Evolutionary conservation across 2,113 vertebrate genomes (phyloP).

Genomic region (Scalopus aquaticus): DNA sequence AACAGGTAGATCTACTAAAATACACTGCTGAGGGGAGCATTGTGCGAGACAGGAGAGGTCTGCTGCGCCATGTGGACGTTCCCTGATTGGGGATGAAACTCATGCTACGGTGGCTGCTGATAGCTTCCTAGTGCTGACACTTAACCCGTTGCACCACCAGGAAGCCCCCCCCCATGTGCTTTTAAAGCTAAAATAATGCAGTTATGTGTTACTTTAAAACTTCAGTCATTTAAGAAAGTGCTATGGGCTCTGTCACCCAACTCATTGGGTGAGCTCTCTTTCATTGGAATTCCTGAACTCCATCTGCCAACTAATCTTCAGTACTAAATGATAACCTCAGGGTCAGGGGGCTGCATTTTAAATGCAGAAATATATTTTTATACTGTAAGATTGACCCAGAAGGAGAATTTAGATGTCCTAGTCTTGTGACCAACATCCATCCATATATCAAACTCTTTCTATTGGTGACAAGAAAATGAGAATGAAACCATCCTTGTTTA

Average conservation of each 20-base stretch:
- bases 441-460: background rate
- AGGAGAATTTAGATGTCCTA: background rate
- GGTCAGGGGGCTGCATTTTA: background rate
- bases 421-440: background rate
- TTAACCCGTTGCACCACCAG: too few relatives aligned
- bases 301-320: background rate
- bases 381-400: background rate
- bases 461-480: background rate
- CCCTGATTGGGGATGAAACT: too few relatives aligned
- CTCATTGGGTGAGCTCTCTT: background rate
- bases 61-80: too few relatives aligned
- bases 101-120: too few relatives aligned
- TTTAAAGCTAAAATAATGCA: background rate
- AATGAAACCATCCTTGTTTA: background rate
- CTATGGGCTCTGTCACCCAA: background rate
- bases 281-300: background rate
- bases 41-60: too few relatives aligned
- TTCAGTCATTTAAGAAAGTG: background rate
- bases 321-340: background rate
- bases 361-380: background rate
- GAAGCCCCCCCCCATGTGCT: background rate
- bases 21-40: too few relatives aligned
- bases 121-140: too few relatives aligned
- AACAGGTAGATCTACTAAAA: too few relatives aligned
- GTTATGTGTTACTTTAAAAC: background rate